These are phyloP conservation scores for Mythimna impura DNA, from an alignment of 2,888 invertebrate genomes.

Conservation along the genomic window DNA sequence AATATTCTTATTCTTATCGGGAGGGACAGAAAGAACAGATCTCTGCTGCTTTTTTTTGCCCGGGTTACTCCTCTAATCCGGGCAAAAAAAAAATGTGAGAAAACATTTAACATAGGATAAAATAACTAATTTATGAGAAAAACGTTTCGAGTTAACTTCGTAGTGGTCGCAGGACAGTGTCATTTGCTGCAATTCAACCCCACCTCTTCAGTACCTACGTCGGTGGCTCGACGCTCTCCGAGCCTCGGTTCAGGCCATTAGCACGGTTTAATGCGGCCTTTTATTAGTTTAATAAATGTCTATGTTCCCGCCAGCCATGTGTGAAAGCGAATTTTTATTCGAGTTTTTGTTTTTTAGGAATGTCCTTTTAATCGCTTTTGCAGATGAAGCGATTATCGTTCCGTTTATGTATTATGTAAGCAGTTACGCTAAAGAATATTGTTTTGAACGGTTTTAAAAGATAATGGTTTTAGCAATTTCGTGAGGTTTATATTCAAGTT, in stretches of 20 bases:
- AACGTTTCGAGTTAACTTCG: slow-evolving; percentile 39
- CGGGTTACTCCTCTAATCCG: no score
- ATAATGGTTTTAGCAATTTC: slow-evolving; percentile 32
- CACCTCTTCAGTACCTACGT: slow-evolving; percentile 35
- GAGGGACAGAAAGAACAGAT: no score
- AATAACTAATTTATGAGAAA: background rate
- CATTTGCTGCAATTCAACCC: slow-evolving; percentile 61
- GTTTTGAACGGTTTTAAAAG: slow-evolving; percentile 25
- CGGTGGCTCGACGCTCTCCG: slow-evolving; percentile 26
- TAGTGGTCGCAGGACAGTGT: slow-evolving; percentile 38
- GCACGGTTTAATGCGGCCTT: slow-evolving; percentile 65
- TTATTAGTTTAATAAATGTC: slow-evolving; percentile 68
- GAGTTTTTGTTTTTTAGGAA: slow-evolving; percentile 55
- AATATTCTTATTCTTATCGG: no score
- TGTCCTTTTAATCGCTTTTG: slow-evolving; percentile 58
- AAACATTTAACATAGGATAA: no score
- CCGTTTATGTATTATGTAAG: slow-evolving; percentile 48
- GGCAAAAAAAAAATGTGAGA: no score
- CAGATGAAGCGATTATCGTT: slow-evolving; percentile 56
- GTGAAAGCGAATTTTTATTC: slow-evolving; percentile 59
- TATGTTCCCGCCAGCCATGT: slow-evolving; percentile 52
- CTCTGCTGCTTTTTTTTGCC: no score
- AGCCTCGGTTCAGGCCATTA: slow-evolving; percentile 60
- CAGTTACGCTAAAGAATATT: slow-evolving; percentile 33
- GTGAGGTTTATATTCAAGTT: slow-evolving; percentile 17